phyloP scores from a whole-genome alignment of 2,797 vertebrate species.

The Pelodytes ibericus region DNA sequence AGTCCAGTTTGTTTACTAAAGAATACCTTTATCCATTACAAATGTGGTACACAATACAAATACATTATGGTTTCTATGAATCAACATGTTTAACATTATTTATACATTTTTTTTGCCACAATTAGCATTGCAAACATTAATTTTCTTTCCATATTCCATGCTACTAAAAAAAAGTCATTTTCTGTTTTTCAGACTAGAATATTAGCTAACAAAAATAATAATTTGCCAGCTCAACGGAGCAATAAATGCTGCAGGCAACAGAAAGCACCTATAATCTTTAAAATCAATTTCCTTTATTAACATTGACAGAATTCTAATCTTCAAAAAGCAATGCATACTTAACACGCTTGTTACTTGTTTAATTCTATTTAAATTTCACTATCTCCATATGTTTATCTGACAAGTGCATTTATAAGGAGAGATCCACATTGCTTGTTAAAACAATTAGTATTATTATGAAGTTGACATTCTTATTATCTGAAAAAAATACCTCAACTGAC shows the following conservation, averaged over 20 bases:
- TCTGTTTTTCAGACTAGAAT: conserved; percentile 21
- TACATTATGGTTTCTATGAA: too few relatives aligned
- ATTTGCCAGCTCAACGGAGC: conserved; percentile 44
- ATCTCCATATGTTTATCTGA: conserved; percentile 13
- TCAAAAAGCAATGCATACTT: background rate
- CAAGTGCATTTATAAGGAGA: conserved; percentile 9
- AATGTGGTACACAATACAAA: too few relatives aligned
- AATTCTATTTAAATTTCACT: conserved; percentile 17
- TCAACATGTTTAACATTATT: too few relatives aligned
- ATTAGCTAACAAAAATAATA: conserved; percentile 33
- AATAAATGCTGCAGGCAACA: conserved; percentile 25
- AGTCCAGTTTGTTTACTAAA: too few relatives aligned
- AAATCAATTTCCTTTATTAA: conserved; percentile 47
- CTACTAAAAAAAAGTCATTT: conserved; percentile 31
- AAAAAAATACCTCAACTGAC: background rate
- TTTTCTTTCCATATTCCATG: background rate
- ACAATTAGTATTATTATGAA: conserved; percentile 16
- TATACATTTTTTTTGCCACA: too few relatives aligned
- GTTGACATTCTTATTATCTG: conserved; percentile 1
- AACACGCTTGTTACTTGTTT: conserved; percentile 9
- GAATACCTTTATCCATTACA: too few relatives aligned
- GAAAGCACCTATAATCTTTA: conserved; percentile 45
- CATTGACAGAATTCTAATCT: conserved; percentile 33
- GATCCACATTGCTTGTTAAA: background rate
- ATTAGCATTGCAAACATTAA: too few relatives aligned